Conservation (phyloP, 2,113 vertebrate genomes). For the Xiphophorus maculatus region DNA sequence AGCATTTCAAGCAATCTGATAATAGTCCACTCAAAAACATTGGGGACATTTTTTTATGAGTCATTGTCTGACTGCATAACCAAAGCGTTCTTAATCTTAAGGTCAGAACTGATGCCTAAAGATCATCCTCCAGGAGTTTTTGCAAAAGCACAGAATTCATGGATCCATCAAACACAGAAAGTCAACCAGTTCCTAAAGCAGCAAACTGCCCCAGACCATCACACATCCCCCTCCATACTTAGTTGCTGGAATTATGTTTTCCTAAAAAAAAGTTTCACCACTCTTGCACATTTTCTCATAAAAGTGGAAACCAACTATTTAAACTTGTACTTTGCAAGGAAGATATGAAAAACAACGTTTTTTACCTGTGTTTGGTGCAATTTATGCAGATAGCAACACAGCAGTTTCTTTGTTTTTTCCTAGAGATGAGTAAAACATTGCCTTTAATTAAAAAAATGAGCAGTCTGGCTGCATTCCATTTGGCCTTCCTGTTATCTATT, state of each 20-base stretch:
- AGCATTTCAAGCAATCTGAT: not conserved
- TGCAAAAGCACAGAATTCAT: not conserved
- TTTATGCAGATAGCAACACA: too few relatives aligned
- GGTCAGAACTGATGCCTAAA: not conserved
- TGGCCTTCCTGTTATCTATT: not conserved
- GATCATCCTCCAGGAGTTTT: not conserved
- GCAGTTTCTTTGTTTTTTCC: not conserved
- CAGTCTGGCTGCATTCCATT: not conserved
- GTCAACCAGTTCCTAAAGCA: too few relatives aligned
- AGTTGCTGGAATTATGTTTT: too few relatives aligned
- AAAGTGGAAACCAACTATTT: not conserved
- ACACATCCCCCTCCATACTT: too few relatives aligned
- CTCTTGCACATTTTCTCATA: not conserved
- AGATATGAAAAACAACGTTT: too few relatives aligned
- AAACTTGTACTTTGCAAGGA: too few relatives aligned
- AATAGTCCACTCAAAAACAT: not conserved
- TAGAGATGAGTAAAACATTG: not conserved
- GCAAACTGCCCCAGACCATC: too few relatives aligned
- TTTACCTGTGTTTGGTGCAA: too few relatives aligned
- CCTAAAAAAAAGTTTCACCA: too few relatives aligned
- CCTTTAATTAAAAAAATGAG: not conserved
- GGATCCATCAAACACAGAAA: not conserved
- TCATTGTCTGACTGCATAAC: too few relatives aligned
- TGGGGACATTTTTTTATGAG: not conserved
- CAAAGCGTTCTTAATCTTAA: not conserved